These are phyloP conservation scores for Albula goreensis DNA, from an alignment of 2,113 vertebrate genomes.

Conservation along the genomic window DNA sequence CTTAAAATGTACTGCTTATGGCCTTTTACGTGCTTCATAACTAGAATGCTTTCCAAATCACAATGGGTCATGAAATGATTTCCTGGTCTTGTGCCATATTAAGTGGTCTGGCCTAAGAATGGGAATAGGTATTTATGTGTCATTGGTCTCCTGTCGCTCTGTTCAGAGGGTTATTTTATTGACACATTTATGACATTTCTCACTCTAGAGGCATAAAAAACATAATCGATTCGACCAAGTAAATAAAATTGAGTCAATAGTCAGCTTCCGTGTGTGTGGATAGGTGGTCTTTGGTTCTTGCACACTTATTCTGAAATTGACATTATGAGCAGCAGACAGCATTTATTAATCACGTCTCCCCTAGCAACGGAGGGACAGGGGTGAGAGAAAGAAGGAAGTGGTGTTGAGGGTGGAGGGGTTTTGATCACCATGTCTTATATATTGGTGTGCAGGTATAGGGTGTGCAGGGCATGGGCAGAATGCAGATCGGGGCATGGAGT, in stretches of 20 bases:
- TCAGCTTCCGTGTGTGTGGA: neutral
- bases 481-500: slow-evolving; percentile 57
- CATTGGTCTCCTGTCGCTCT: neutral
- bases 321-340: neutral
- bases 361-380: neutral
- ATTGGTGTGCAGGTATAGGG: neutral
- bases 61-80: neutral
- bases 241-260: neutral
- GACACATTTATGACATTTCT: neutral
- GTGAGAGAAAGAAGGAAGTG: neutral
- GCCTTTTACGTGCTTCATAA: neutral
- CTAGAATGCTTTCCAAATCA: neutral
- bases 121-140: neutral
- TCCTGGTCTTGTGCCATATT: slow-evolving; percentile 7
- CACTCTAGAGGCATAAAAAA: neutral
- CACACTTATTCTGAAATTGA: slow-evolving; percentile 3
- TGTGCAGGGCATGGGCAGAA: slow-evolving; percentile 25
- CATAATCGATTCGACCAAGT: neutral
- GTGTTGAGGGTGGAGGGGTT: neutral
- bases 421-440: neutral
- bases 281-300: neutral
- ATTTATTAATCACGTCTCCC: slow-evolving; percentile 9
- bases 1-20: neutral
- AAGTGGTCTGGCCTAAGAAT: neutral
- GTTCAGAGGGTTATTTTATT: neutral